Conservation (phyloP, 2,888 invertebrate species). For the Eilema sororculum region DNA sequence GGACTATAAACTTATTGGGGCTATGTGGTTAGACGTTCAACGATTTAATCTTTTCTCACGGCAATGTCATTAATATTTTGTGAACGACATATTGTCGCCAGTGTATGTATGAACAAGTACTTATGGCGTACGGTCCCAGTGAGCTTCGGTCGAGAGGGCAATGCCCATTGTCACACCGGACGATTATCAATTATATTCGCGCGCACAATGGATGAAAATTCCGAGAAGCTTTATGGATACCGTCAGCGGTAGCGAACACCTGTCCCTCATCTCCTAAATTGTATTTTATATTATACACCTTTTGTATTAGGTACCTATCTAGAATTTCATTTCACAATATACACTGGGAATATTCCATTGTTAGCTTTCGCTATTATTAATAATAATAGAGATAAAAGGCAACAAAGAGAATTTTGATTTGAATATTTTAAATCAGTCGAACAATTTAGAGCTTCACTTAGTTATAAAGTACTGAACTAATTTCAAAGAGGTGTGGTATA, state of each 20-base stretch:
- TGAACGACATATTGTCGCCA: conserved; percentile 29
- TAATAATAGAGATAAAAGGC: background rate
- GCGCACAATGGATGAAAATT: conserved; percentile 70
- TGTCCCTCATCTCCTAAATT: conserved; percentile 73
- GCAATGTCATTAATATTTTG: conserved; percentile 47
- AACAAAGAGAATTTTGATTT: background rate
- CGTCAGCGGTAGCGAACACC: conserved; percentile 86
- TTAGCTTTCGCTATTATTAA: background rate
- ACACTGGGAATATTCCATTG: background rate
- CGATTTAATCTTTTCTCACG: conserved; percentile 37
- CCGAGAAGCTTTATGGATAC: conserved; percentile 68
- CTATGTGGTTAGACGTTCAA: conserved; percentile 26
- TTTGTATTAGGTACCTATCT: background rate
- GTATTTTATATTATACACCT: background rate
- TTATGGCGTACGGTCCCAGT: conserved; percentile 17
- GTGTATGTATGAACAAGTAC: conserved; percentile 22
- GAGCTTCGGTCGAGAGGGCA: conserved; percentile 41
- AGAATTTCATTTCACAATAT: background rate
- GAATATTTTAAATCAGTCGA: background rate
- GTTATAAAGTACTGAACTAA: no score
- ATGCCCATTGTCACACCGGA: conserved; percentile 52
- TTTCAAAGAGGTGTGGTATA: no score
- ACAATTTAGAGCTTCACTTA: background rate
- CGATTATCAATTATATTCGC: conserved; percentile 73
- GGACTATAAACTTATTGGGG: conserved; percentile 17